Evolutionary conservation across 2,113 vertebrate genomes (phyloP).

Genomic region (Halcyon senegalensis): DNA sequence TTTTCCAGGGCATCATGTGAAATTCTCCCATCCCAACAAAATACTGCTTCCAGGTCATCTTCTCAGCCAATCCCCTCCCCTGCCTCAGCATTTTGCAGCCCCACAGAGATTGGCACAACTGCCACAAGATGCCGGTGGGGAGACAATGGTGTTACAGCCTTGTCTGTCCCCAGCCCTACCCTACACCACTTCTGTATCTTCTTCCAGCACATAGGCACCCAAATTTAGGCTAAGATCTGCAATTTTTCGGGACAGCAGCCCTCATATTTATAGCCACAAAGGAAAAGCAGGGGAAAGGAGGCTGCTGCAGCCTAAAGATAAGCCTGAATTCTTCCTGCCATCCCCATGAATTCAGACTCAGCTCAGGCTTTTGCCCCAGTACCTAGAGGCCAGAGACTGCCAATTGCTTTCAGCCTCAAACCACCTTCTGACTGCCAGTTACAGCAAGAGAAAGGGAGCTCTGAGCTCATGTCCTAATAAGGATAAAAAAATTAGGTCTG

Average conservation of each 20-base stretch:
- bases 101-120: not conserved
- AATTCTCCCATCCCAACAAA: not conserved
- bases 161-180: not conserved
- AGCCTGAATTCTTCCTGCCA: not conserved
- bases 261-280: not conserved
- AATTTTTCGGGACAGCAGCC: not conserved
- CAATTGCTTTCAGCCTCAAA: not conserved
- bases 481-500: not conserved
- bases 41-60: not conserved
- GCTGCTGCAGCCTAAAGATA: not conserved
- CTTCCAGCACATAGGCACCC: not conserved
- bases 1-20: not conserved
- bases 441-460: not conserved
- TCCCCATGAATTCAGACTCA: not conserved
- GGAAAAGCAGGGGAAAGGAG: not conserved
- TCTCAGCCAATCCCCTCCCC: not conserved
- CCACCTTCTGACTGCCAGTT: not conserved
- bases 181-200: fast-evolving
- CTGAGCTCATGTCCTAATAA: not conserved
- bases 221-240: not conserved
- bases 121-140: not conserved
- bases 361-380: not conserved
- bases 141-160: not conserved
- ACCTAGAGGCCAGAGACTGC: not conserved
- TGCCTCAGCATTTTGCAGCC: not conserved